Evolutionary conservation across 2,113 vertebrate genomes (phyloP).

Genomic region (Noturus placidus): DNA sequence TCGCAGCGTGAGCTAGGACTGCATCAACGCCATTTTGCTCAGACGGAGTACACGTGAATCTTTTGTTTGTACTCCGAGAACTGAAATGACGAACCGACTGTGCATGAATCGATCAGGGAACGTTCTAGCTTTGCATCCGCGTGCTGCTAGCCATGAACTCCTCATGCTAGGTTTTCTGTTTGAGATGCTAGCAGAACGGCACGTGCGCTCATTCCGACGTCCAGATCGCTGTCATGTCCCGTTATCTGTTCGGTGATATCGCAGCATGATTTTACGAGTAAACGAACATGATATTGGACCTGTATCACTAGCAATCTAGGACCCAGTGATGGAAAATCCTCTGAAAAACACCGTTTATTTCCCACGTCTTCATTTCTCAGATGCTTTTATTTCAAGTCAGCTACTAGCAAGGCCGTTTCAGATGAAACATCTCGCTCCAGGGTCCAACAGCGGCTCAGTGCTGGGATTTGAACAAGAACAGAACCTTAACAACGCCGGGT

Average conservation of each 20-base stretch:
- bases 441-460: neutral
- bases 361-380: neutral
- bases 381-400: neutral
- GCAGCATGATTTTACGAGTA: neutral
- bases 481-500: neutral
- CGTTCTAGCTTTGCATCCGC: neutral
- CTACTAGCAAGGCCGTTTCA: neutral
- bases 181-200: neutral
- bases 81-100: neutral
- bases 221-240: neutral
- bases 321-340: neutral
- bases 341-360: neutral
- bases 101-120: neutral
- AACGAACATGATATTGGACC: neutral
- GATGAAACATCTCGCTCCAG: neutral
- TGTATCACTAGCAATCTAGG: neutral
- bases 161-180: neutral
- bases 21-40: neutral
- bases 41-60: too few species aligned
- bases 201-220: neutral
- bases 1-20: neutral
- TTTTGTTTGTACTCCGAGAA: neutral
- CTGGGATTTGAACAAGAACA: conserved; percentile 6
- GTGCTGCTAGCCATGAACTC: neutral
- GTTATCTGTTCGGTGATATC: neutral